phyloP scores from a whole-genome alignment of 2,113 vertebrate genomes.

The Perca schrenkii region DNA sequence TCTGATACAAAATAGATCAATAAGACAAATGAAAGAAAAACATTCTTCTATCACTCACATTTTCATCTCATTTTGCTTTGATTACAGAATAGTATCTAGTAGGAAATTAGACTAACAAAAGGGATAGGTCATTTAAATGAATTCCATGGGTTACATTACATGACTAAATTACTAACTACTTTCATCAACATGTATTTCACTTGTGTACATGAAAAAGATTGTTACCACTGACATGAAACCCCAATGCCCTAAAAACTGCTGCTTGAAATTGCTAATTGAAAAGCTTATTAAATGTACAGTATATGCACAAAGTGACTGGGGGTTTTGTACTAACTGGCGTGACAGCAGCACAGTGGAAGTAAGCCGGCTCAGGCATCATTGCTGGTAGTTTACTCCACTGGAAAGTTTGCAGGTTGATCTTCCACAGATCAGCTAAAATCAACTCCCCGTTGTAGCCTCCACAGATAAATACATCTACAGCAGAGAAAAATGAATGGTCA shows the following conservation, averaged over 20 bases:
- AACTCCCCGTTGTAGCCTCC: slow-evolving; percentile 96
- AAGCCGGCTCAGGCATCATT: slow-evolving; percentile 95
- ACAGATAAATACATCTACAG: slow-evolving; percentile 94
- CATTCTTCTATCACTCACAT: background rate
- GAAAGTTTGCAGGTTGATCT: slow-evolving; percentile 93
- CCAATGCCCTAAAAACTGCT: too few relatives aligned
- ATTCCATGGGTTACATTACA: background rate
- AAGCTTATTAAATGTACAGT: too few relatives aligned
- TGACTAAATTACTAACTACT: background rate
- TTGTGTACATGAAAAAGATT: too few relatives aligned
- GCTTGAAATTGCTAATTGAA: too few relatives aligned
- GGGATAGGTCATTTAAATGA: background rate
- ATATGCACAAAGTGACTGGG: too few relatives aligned
- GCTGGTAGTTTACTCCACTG: slow-evolving; percentile 96
- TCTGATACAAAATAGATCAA: background rate
- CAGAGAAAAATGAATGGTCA: background rate
- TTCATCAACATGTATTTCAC: background rate
- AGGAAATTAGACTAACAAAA: background rate
- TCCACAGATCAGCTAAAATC: slow-evolving; percentile 97
- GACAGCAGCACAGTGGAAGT: slow-evolving; percentile 98
- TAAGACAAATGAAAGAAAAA: background rate
- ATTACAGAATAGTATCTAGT: background rate
- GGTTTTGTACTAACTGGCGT: slow-evolving; percentile 89
- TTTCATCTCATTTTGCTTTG: background rate
- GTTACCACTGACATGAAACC: too few relatives aligned